Evolutionary conservation across 2,888 invertebrate genomes (phyloP).

Genomic region (Ephialtes manifestator): DNA sequence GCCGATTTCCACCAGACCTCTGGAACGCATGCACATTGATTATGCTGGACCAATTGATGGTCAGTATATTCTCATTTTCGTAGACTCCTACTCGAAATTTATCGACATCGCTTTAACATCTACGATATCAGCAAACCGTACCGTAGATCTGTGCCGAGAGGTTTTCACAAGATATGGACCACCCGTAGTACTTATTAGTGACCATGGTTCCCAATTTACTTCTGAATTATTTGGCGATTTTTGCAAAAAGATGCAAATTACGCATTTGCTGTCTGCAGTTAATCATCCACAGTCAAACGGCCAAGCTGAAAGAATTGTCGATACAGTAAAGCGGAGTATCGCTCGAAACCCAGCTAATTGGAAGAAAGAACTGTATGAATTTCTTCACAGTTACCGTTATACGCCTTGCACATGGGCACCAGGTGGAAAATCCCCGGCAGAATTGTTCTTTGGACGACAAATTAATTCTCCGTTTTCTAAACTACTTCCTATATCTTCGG

Average conservation of each 20-base stretch:
- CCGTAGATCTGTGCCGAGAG: constrained; percentile 46
- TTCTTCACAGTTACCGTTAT: too few relatives aligned
- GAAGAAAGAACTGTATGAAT: too few relatives aligned
- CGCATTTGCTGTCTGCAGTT: constrained; percentile 36
- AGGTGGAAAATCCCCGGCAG: too few relatives aligned
- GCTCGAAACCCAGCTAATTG: constrained; percentile 10
- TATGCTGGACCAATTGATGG: constrained; percentile 30
- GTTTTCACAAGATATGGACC: constrained; percentile 48
- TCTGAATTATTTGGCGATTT: constrained; percentile 37
- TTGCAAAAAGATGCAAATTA: constrained; percentile 27
- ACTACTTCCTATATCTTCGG: too few relatives aligned
- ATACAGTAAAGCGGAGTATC: constrained; percentile 42
- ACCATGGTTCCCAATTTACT: constrained; percentile 53
- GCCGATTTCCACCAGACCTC: background rate
- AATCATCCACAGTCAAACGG: constrained; percentile 37
- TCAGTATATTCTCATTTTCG: constrained; percentile 31
- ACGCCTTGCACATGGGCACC: too few relatives aligned
- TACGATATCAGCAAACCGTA: constrained; percentile 19
- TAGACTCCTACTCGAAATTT: constrained; percentile 43
- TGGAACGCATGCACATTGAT: constrained; percentile 26
- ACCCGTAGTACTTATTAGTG: constrained; percentile 43
- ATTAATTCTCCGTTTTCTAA: too few relatives aligned
- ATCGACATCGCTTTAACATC: constrained; percentile 38
- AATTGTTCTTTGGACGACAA: too few relatives aligned
- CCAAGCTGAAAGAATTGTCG: constrained; percentile 43